These are phyloP conservation scores for Dendrolimus kikuchii DNA, from an alignment of 1,140 invertebrate genomes.

Conservation along the genomic window DNA sequence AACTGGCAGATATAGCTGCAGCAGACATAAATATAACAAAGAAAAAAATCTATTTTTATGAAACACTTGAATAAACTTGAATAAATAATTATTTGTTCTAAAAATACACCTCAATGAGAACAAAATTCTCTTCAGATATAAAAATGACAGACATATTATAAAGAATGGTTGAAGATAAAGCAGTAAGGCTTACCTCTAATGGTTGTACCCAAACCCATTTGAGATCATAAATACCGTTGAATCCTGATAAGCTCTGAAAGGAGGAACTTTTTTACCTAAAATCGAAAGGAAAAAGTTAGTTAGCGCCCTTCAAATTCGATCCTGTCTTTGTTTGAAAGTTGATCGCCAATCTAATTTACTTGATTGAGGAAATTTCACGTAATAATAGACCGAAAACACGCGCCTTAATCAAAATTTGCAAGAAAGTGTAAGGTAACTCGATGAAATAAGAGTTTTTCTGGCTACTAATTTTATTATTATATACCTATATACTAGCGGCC, in stretches of 20 bases:
- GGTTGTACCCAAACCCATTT: constrained; percentile 27
- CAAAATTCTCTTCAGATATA: not conserved
- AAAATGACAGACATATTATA: constrained; percentile 22
- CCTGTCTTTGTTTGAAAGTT: constrained; percentile 23
- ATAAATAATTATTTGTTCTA: no score
- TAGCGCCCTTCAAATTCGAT: constrained; percentile 18
- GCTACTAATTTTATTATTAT: no score
- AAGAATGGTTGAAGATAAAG: constrained; percentile 32
- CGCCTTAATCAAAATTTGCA: no score
- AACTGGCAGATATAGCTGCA: no score
- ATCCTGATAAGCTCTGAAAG: constrained; percentile 43
- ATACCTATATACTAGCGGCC: no score
- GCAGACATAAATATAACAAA: no score
- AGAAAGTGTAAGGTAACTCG: no score
- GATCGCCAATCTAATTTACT: constrained; percentile 22
- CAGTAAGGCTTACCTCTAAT: constrained; percentile 36
- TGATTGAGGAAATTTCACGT: constrained; percentile 8
- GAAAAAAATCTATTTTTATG: no score
- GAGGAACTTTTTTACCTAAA: constrained; percentile 25
- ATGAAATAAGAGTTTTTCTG: no score
- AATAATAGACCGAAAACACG: constrained; percentile 7
- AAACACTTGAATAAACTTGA: no score
- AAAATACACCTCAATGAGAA: no score
- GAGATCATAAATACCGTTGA: constrained; percentile 43
- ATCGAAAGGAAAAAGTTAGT: constrained; percentile 22